Conservation (phyloP, 2,888 invertebrate genomes). For the Papilio elwesi region DNA sequence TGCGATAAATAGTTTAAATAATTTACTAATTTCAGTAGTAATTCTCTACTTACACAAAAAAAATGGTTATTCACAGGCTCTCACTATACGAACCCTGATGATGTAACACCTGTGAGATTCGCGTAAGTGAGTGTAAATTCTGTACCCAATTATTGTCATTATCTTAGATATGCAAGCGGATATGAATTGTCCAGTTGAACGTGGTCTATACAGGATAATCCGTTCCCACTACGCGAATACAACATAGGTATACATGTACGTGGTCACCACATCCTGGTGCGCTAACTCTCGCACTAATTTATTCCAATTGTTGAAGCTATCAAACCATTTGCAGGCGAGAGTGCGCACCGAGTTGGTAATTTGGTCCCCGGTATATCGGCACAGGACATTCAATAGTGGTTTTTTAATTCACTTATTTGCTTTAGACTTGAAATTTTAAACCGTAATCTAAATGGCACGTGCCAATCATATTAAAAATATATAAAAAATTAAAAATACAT, state of each 20-base stretch:
- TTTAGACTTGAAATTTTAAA: too few species aligned
- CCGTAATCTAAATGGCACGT: too few species aligned
- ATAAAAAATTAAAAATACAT: too few species aligned
- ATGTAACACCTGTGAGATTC: too few species aligned
- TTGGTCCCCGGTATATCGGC: not conserved
- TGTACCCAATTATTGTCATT: slow-evolving; percentile 2
- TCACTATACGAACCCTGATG: too few species aligned
- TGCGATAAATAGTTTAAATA: too few species aligned
- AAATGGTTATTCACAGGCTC: too few species aligned
- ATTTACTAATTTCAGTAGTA: too few species aligned
- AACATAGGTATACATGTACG: not conserved
- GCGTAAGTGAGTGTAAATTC: not conserved
- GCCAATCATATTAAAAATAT: too few species aligned
- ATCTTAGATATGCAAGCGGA: not conserved
- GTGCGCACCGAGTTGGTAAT: slow-evolving; percentile 17
- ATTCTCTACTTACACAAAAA: not conserved
- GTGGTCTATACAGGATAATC: slow-evolving; percentile 23
- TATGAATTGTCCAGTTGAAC: slow-evolving; percentile 2
- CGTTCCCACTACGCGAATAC: slow-evolving; percentile 3
- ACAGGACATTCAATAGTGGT: not conserved
- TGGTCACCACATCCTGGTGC: slow-evolving; percentile 29
- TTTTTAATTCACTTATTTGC: too few species aligned
- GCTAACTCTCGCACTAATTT: slow-evolving; percentile 32
- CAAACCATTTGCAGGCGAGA: slow-evolving; percentile 38
- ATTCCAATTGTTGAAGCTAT: slow-evolving; percentile 35